Evolutionary conservation across 2,797 vertebrate species (phyloP).

Genomic region (Scyliorhinus canicula): DNA sequence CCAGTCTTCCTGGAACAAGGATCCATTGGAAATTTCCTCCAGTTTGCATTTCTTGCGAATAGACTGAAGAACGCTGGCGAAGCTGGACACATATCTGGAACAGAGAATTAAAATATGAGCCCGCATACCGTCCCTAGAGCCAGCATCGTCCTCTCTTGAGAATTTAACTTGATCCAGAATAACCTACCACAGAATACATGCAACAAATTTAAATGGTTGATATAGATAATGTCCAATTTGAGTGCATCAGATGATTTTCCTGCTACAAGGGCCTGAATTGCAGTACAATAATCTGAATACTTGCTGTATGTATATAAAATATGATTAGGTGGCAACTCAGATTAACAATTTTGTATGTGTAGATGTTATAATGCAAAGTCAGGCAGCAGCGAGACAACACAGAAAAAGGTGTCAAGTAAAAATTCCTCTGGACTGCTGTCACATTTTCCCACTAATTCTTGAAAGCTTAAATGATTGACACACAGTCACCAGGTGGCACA

Average conservation of each 20-base stretch:
- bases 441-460: neutral
- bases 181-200: neutral
- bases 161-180: neutral
- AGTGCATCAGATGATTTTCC: neutral
- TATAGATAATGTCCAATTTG: neutral
- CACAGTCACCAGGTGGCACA: too few relatives aligned
- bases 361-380: too few relatives aligned
- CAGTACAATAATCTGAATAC: neutral
- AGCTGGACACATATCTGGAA: conserved; percentile 83
- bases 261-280: neutral
- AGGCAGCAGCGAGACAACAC: neutral
- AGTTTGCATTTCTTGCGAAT: conserved; percentile 86
- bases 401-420: neutral
- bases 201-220: neutral
- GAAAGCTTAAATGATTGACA: neutral
- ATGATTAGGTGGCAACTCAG: neutral
- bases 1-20: conserved; percentile 92
- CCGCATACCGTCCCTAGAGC: too few relatives aligned
- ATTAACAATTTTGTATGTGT: neutral
- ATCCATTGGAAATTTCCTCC: conserved; percentile 68
- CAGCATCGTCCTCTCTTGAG: neutral
- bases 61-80: conserved; percentile 81
- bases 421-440: neutral
- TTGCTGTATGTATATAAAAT: neutral
- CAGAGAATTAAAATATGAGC: neutral